Evolutionary conservation across 2,888 invertebrate genomes (phyloP).

Genomic region (Polyommatus icarus): DNA sequence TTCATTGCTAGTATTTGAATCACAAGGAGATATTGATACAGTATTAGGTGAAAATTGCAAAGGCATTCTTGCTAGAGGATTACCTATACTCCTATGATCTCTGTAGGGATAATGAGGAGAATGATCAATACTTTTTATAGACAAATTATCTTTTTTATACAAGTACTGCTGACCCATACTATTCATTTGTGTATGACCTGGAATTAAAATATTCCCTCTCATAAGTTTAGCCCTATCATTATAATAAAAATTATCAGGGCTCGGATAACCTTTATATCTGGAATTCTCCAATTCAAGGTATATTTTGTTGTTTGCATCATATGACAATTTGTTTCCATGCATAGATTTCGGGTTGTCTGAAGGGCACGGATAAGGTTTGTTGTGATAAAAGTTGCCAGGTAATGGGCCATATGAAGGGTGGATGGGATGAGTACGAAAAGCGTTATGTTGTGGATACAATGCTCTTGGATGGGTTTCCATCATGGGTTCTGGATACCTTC

Average conservation of each 20-base stretch:
- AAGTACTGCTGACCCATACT: slow-evolving; percentile 57
- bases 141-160: slow-evolving; percentile 61
- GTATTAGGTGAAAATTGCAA: slow-evolving; percentile 69
- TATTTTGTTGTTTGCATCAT: slow-evolving; percentile 60
- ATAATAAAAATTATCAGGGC: slow-evolving; percentile 59
- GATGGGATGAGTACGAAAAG: slow-evolving; percentile 63
- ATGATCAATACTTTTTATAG: slow-evolving; percentile 62
- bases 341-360: slow-evolving; percentile 56
- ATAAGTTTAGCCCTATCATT: slow-evolving; percentile 61
- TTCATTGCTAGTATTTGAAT: slow-evolving; percentile 71
- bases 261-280: slow-evolving; percentile 56
- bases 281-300: slow-evolving; percentile 64
- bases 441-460: slow-evolving; percentile 54
- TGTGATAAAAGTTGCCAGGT: slow-evolving; percentile 60
- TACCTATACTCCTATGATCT: slow-evolving; percentile 56
- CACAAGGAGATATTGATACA: slow-evolving; percentile 71
- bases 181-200: slow-evolving; percentile 59
- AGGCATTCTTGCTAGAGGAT: slow-evolving; percentile 56
- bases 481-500: slow-evolving; percentile 58
- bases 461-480: slow-evolving; percentile 66
- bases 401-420: slow-evolving; percentile 62
- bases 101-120: slow-evolving; percentile 49
- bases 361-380: slow-evolving; percentile 61
- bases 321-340: slow-evolving; percentile 60
- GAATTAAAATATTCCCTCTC: slow-evolving; percentile 59